These are phyloP conservation scores for Diarsia brunnea DNA, from an alignment of 2,888 invertebrate genomes.

Conservation along the genomic window DNA sequence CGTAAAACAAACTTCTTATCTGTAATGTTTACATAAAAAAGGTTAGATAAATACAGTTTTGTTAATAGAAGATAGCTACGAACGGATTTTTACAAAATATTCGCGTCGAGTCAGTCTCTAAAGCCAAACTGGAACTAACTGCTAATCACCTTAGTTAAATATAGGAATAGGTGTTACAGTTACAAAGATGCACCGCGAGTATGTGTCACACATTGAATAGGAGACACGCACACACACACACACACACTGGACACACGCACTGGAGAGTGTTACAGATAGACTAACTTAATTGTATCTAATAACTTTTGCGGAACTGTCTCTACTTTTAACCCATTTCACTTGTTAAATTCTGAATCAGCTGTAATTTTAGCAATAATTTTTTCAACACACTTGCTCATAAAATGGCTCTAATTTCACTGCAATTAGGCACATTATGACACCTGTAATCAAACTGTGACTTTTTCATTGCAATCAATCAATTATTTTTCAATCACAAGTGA, in stretches of 20 bases:
- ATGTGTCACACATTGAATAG: slow-evolving; percentile 26
- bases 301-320: background rate
- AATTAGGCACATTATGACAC: too few relatives aligned
- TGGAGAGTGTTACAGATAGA: background rate
- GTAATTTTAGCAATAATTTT: too few relatives aligned
- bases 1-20: slow-evolving; percentile 8
- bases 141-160: slow-evolving; percentile 30
- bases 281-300: background rate
- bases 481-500: too few relatives aligned
- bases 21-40: slow-evolving; percentile 10
- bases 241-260: background rate
- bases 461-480: too few relatives aligned
- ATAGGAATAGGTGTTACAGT: slow-evolving; percentile 35
- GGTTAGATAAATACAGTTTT: background rate
- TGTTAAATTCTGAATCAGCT: background rate
- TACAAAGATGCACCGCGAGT: slow-evolving; percentile 28
- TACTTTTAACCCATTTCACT: background rate
- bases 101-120: background rate
- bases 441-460: too few relatives aligned
- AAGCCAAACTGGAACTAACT: slow-evolving; percentile 9
- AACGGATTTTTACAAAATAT: slow-evolving; percentile 14
- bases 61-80: background rate
- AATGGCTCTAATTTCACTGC: too few relatives aligned
- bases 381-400: too few relatives aligned
- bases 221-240: background rate